Evolutionary conservation across 2,797 vertebrate genomes (phyloP).

Genomic region (Phataginus tricuspis): DNA sequence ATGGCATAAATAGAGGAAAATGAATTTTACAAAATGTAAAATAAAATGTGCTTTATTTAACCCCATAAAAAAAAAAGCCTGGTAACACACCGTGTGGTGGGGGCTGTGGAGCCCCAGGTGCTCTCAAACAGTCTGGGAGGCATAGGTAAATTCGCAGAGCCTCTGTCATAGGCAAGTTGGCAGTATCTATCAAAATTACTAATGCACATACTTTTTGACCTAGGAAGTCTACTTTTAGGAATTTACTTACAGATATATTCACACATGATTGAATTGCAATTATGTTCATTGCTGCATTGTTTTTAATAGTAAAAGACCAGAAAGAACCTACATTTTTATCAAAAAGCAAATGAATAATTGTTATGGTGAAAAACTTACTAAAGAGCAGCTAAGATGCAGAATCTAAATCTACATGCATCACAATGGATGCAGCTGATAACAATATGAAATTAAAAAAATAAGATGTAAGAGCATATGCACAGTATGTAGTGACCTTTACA

Average conservation of each 20-base stretch:
- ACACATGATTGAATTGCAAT: background rate
- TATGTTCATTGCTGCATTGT: background rate
- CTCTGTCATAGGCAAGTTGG: background rate
- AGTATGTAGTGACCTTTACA: background rate
- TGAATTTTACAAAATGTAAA: background rate
- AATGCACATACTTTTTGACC: background rate
- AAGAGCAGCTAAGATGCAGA: background rate
- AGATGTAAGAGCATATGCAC: background rate
- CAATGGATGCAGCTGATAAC: background rate
- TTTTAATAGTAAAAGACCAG: background rate
- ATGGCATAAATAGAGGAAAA: background rate
- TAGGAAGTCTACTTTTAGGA: slow-evolving; percentile 8
- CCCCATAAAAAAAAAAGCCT: background rate
- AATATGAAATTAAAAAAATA: background rate
- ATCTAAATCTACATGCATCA: background rate
- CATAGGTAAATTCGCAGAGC: background rate
- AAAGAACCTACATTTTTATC: background rate
- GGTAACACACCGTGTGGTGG: background rate
- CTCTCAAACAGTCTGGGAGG: background rate
- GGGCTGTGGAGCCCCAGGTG: background rate
- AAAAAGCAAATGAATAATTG: background rate
- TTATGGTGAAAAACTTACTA: background rate
- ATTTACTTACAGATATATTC: background rate
- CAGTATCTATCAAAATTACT: background rate
- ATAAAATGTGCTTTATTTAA: background rate